A percentile compares a stretch with the other conserved stretches of the same genome.
These are phyloP conservation scores for Myotis myotis DNA, from an alignment of 2,797 vertebrate species.

Conservation along the genomic window DNA sequence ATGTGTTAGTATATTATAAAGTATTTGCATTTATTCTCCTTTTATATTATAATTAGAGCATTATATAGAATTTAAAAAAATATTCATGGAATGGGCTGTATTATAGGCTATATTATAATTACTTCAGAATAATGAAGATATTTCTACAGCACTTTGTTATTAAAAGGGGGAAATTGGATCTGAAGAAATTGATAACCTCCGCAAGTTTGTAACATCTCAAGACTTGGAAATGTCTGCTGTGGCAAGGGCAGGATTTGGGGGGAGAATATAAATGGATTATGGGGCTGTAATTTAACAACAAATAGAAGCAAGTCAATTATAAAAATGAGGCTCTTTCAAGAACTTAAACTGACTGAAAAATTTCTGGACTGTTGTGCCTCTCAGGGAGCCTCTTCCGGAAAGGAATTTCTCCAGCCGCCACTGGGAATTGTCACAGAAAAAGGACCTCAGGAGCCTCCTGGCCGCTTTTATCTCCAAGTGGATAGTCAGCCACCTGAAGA, in stretches of 20 bases:
- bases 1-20: not conserved
- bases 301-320: not conserved
- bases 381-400: not conserved
- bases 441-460: not conserved
- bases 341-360: not conserved
- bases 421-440: not conserved
- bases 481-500: not conserved
- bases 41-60: not conserved
- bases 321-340: not conserved
- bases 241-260: not conserved
- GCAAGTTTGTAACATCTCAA: not conserved
- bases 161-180: not conserved
- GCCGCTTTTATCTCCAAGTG: not conserved
- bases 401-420: not conserved
- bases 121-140: not conserved
- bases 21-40: not conserved
- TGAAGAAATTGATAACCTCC: not conserved
- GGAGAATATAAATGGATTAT: not conserved
- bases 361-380: not conserved
- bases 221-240: not conserved
- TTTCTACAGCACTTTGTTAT: not conserved
- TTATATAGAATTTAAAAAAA: not conserved
- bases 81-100: not conserved
- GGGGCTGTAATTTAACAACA: not conserved
- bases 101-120: not conserved